phyloP scores from a whole-genome alignment of 2,797 vertebrate genomes.

The Miichthys miiuy region DNA sequence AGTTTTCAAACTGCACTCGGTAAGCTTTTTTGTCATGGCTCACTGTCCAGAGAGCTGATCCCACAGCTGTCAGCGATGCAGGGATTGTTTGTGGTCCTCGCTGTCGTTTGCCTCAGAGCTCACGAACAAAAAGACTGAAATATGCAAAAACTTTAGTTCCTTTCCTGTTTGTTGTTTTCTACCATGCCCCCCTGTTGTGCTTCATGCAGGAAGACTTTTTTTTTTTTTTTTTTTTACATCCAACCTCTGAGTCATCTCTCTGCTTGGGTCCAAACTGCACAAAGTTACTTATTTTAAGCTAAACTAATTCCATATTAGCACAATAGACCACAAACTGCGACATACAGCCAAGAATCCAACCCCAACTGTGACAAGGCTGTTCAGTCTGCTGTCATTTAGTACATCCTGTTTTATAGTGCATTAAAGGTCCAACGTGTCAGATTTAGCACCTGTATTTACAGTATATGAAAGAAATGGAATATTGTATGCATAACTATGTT shows the following conservation, averaged over 20 bases:
- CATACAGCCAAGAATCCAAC: background rate
- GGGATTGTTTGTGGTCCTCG: background rate
- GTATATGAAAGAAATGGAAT: no score
- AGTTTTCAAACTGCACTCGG: slow-evolving; percentile 8
- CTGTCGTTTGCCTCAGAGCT: background rate
- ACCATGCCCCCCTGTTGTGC: slow-evolving; percentile 28
- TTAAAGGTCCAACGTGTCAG: no score
- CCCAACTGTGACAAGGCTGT: slow-evolving; percentile 18
- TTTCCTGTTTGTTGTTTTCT: slow-evolving; percentile 25
- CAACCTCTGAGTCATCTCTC: slow-evolving; percentile 47
- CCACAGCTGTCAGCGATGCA: background rate
- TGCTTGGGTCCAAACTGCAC: slow-evolving; percentile 35
- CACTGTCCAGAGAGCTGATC: slow-evolving; percentile 36
- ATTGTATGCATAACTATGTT: no score
- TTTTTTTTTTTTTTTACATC: background rate
- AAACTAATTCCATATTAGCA: slow-evolving; percentile 33
- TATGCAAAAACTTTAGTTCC: slow-evolving; percentile 4
- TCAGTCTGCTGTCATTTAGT: background rate
- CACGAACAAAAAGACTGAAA: slow-evolving; percentile 7
- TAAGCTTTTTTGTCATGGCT: slow-evolving; percentile 15
- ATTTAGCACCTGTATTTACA: no score
- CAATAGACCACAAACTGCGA: slow-evolving; percentile 8
- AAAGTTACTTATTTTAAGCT: slow-evolving; percentile 19
- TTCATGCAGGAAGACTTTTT: slow-evolving; percentile 28
- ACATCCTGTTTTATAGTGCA: background rate